A percentile compares a stretch with the other conserved stretches of the same genome.
Conservation (phyloP, 1,140 invertebrate species). For the Hycleus cichorii region DNA sequence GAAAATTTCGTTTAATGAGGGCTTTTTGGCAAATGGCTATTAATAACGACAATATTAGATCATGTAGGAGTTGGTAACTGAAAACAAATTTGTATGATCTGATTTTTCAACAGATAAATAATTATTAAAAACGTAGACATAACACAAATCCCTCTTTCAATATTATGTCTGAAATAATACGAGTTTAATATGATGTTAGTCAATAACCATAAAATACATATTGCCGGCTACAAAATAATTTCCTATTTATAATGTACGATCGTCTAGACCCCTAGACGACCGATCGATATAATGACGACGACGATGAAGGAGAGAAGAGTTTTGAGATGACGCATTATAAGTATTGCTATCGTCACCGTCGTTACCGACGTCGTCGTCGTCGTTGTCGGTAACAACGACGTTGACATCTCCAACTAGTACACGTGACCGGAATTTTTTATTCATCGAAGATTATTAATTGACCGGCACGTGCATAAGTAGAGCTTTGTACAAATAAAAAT, state of each 20-base stretch:
- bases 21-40: too few relatives aligned
- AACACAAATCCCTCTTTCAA: constrained; percentile 2
- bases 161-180: constrained; percentile 8
- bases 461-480: constrained; percentile 1
- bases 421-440: constrained; percentile 4
- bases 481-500: too few relatives aligned
- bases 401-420: constrained; percentile 2
- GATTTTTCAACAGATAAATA: too few relatives aligned
- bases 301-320: background rate
- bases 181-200: constrained; percentile 11
- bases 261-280: constrained; percentile 15
- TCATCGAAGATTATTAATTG: constrained; percentile 6
- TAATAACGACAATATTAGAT: too few relatives aligned
- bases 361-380: too few relatives aligned
- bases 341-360: too few relatives aligned
- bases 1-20: too few relatives aligned
- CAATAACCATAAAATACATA: constrained; percentile 28
- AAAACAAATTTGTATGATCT: too few relatives aligned
- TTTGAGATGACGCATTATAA: constrained; percentile 1
- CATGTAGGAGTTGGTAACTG: too few relatives aligned
- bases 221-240: constrained; percentile 19
- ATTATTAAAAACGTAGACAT: background rate
- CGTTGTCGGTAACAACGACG: background rate
- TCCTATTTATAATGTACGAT: constrained; percentile 25
- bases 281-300: constrained; percentile 13